phyloP scores from a whole-genome alignment of 2,888 invertebrate species.

The Lasioglossum figueresi region DNA sequence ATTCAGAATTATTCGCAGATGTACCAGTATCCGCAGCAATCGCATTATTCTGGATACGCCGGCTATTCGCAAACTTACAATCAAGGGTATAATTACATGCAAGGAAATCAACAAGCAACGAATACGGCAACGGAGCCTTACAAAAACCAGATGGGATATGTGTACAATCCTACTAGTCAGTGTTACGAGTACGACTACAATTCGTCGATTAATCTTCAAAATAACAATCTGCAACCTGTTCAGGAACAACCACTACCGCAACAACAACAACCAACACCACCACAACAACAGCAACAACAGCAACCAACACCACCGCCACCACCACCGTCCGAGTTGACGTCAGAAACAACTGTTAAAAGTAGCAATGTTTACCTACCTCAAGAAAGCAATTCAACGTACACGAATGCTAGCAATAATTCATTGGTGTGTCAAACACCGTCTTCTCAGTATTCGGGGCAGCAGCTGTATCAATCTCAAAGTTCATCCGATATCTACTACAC shows the following conservation, averaged over 20 bases:
- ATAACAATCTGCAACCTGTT: slow-evolving; percentile 36
- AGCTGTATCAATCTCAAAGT: slow-evolving; percentile 61
- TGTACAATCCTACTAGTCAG: slow-evolving; percentile 84
- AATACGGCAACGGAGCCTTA: slow-evolving; percentile 72
- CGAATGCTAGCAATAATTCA: slow-evolving; percentile 76
- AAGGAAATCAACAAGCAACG: slow-evolving; percentile 43
- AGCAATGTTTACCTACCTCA: slow-evolving; percentile 49
- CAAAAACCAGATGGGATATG: slow-evolving; percentile 87
- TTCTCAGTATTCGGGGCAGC: slow-evolving; percentile 73
- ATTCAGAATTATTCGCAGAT: slow-evolving; percentile 69
- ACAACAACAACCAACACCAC: not conserved
- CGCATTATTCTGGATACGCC: slow-evolving; percentile 63
- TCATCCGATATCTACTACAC: slow-evolving; percentile 74
- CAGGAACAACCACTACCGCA: slow-evolving; percentile 44
- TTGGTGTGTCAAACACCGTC: slow-evolving; percentile 78
- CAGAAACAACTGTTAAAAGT: not conserved
- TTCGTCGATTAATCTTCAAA: slow-evolving; percentile 86
- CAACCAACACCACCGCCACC: not conserved
- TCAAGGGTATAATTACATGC: slow-evolving; percentile 66
- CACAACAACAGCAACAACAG: not conserved
- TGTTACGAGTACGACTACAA: slow-evolving; percentile 87
- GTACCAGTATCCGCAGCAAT: slow-evolving; percentile 73
- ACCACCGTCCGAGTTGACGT: slow-evolving; percentile 3
- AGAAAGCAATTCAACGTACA: slow-evolving; percentile 74
- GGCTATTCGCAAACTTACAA: slow-evolving; percentile 70